A percentile compares a stretch with the other conserved stretches of the same genome.
These are phyloP conservation scores for Drosophila auraria DNA, from an alignment of 1,140 invertebrate genomes.

Conservation along the genomic window DNA sequence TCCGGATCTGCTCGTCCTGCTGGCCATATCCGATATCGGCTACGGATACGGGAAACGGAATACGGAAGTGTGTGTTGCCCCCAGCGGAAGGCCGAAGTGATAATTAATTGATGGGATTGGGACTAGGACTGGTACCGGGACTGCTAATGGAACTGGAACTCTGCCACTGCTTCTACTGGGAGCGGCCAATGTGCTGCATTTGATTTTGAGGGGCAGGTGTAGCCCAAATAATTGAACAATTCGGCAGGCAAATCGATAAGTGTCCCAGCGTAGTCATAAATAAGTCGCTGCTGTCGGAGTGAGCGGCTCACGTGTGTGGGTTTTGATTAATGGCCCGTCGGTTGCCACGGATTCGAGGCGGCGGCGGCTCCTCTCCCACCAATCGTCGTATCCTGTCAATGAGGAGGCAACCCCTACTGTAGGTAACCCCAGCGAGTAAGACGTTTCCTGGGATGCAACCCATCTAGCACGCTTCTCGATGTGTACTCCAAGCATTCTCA, in stretches of 20 bases:
- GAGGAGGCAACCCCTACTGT: conserved; percentile 57
- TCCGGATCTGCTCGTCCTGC: conserved; percentile 25
- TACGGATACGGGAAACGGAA: conserved; percentile 15
- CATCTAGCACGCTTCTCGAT: conserved; percentile 54
- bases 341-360: conserved; percentile 16
- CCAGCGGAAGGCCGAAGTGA: conserved; percentile 28
- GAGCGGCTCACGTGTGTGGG: conserved; percentile 54
- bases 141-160: not conserved
- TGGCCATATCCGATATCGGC: conserved; percentile 24
- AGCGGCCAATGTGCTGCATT: conserved; percentile 17
- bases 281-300: conserved; percentile 46
- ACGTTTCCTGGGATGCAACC: conserved; percentile 26
- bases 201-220: conserved; percentile 13
- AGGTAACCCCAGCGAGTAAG: conserved; percentile 45
- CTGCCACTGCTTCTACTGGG: not conserved
- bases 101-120: conserved; percentile 49
- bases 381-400: conserved; percentile 59
- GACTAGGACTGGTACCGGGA: not conserved
- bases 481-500: conserved; percentile 49
- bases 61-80: conserved; percentile 35
- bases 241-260: conserved; percentile 77
- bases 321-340: conserved; percentile 57
- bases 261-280: conserved; percentile 58
- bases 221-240: conserved; percentile 59
- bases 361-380: not conserved